Evolutionary conservation across 2,797 vertebrate genomes (phyloP), one percentile per base, ranked within the genome.

Genomic region (Mareca strepera): DNA sequence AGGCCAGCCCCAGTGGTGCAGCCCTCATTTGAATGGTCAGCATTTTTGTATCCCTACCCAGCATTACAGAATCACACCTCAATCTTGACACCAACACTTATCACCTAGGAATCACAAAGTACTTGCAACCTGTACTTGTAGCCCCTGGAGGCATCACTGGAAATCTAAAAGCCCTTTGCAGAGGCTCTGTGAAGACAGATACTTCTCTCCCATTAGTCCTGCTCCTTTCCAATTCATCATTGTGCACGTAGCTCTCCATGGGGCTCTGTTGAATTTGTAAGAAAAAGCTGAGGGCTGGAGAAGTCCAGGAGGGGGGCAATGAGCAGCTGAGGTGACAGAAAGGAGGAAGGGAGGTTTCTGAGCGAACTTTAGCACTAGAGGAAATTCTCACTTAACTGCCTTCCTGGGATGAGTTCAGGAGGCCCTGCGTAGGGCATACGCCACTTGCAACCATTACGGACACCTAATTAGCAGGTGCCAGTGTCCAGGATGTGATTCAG

Each of bases 401-500:
- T 91, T 90, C 83, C 50, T 78, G 44, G 20, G 31, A 50, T 58
- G 31, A 82, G 26, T 72, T 93, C 69, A 68, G 62, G 44, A 86
- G 81, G 48, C 15, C 22, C 26, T 67, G 2, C 0, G 0, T 37
- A 89, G 50, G 28, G n/a, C 7, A 48, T 84, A 82, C n/a, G 43
- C 20, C 29, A 66, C 53, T 35, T 86, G 41, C 48, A 87, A 60
- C 31, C 62, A 46, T 55, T 59, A 43, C 35, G 72, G 37, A 76
- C 73, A 88, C 75, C 74, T 85, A 76, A 94, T 80, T 82, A 77
- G 31, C 37, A 93, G 86, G 35, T 94, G 83, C 59, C 86, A 88
- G 80, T n/a, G 29, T 84, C 43, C 60, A 74, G 88, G 86, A 96
- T 84, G 14, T 95, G 95, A 95, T 84, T 94, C 93, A 95, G 82